phyloP scores from a whole-genome alignment of 64 coral and sea anemone genomes.

The Actinia equina region DNA sequence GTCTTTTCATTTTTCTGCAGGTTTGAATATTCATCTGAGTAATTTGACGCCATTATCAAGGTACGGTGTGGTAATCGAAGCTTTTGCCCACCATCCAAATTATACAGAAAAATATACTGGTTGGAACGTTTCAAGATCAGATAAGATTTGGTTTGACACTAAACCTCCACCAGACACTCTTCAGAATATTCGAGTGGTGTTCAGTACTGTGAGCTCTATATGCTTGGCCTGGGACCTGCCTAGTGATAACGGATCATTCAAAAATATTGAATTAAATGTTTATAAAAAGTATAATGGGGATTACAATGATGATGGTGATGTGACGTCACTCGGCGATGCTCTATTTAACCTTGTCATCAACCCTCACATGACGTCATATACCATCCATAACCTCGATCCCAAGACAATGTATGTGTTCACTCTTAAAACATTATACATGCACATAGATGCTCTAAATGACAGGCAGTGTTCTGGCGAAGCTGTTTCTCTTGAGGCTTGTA shows the following conservation, averaged over 20 bases:
- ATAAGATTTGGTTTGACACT: constrained; percentile 38
- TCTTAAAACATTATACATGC: constrained; percentile 32
- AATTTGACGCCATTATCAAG: constrained; percentile 16
- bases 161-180: constrained; percentile 12
- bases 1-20: constrained; percentile 5
- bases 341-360: background rate
- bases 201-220: constrained; percentile 41
- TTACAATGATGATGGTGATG: background rate
- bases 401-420: constrained; percentile 53
- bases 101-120: constrained; percentile 18
- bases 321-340: background rate
- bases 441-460: background rate
- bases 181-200: constrained; percentile 29
- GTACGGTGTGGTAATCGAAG: constrained; percentile 30
- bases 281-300: background rate
- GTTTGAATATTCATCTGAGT: background rate
- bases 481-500: constrained; percentile 28
- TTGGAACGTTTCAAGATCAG: constrained; percentile 41
- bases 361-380: constrained; percentile 24
- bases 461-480: background rate
- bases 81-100: constrained; percentile 19
- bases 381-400: constrained; percentile 14
- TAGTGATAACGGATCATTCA: background rate
- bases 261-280: background rate
- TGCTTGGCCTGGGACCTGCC: constrained; percentile 52